Evolutionary conservation across 2,888 invertebrate genomes (phyloP), one percentile per base, ranked within the genome.

Genomic region (Miltochrista miniata): DNA sequence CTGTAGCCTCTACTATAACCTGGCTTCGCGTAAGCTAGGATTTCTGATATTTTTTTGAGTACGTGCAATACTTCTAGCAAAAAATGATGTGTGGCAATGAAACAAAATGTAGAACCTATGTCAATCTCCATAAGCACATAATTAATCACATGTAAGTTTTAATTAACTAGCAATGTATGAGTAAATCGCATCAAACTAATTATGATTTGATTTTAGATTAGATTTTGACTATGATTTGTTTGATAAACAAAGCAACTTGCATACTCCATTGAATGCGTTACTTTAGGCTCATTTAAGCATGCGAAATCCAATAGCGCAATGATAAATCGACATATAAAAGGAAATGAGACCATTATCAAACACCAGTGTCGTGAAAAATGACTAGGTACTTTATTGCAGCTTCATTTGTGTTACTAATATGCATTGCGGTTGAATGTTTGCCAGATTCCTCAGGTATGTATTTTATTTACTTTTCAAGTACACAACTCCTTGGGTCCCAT

Each of bases 251-350:
- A 44, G 44, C 40, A 37, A 11, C 48, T 29, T 41, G 36, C 51
- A 50, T 45, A 42, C 68, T 64, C 48, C 49, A 58, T 53, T 48
- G 63, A 68, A 65, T 69, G 79, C 81, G 42, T 76, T 51, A 51
- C 55, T 70, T 67, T 56, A 73, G 45, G 76, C 66, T 65, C 59
- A 46, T 44, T 57, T 52, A 67, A 74, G 81, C 85, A 50, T 74
- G 56, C 24, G 49, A 41, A 61, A 56, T 60, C 43, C 35, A 45
- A 42, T 11, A 52, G 53, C 52, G 56, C 50, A 45, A 38, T 48
- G 56, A 60, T 60, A 60, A 55, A 15, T 33, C 9, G 9, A 12
- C 52, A 30, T 58, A 67, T 68, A 64, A 53, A 61, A 55, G 42
- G 37, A 48, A 15, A 24, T 13, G 33, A 13, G 15, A n/a, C 10